Evolutionary conservation across 2,113 vertebrate genomes (phyloP), one percentile per base, ranked within the genome.

Genomic region (Cricetomys ansorgei): DNA sequence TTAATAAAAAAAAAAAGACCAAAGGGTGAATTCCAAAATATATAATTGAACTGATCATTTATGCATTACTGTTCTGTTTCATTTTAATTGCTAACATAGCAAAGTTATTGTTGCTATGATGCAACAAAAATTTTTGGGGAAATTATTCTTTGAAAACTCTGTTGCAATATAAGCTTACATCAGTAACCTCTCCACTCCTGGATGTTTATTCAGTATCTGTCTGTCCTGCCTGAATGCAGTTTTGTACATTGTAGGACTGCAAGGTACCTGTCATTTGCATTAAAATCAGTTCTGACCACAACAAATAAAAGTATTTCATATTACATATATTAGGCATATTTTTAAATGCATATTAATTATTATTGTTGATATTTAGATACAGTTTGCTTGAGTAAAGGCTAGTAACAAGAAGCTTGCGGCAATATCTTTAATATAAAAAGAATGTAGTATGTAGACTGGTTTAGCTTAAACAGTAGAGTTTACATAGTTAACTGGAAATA

Each of bases 11-110:
- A 94, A 97, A 96, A 93, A 93, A 96, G 62, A 23, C 43, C 92
- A 92, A 13, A 75, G 6, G 91, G 69, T 80, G 79, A 96, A 76
- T 62, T 97, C 91, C 83, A 96, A 86, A 95, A 97, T 57, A 1
- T 80, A 77, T 90, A 67, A 72, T 95, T 97, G 96, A 98, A 96
- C 92, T 98, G 87, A 87, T 94, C 69, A 89, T 50, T 95, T 97
- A 96, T n/a, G n/a, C n/a, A n/a, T n/a, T n/a, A n/a, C n/a, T n/a
- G 92, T 53, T 79, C 43, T 34, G 12, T 77, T 96, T 86, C 91
- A 97, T 98, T 96, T 83, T 97, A 59, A 96, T 72, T 98, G 77
- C 72, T 89, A 80, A 95, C 95, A 8, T 97, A 97, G 97, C 69
- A 50, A 16, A 84, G 62, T 94, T 95, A 73, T 59, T 93, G 79